Conservation (phyloP, 23 tunicate genomes). For the Clavelina lepadiformis region DNA sequence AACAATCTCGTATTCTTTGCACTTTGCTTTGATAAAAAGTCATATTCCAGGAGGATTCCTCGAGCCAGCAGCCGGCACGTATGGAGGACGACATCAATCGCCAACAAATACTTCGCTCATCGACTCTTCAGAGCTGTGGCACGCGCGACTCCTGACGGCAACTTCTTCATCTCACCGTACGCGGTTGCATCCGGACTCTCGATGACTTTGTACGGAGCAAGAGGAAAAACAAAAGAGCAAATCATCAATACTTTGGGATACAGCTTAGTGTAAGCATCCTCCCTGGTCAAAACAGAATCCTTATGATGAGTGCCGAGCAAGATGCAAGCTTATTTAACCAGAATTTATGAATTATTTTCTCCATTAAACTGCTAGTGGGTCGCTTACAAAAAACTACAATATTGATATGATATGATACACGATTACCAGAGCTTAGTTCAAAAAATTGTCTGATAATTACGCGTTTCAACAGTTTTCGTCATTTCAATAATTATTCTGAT, state of each 20-base stretch:
- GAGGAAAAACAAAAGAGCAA: slow-evolving; percentile 17
- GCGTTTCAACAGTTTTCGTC: no score
- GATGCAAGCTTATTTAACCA: no score
- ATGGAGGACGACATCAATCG: slow-evolving; percentile 32
- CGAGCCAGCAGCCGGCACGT: not conserved
- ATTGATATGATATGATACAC: no score
- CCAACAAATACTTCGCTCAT: slow-evolving; percentile 41
- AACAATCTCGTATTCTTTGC: no score
- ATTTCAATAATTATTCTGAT: not conserved
- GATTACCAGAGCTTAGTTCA: no score
- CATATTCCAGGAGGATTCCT: not conserved
- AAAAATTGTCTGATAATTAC: no score
- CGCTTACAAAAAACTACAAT: no score
- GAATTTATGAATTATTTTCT: no score
- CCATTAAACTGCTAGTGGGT: no score
- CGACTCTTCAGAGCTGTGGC: slow-evolving; percentile 18
- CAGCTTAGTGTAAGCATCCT: no score
- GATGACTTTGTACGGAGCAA: slow-evolving; percentile 38
- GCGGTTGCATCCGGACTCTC: slow-evolving; percentile 41
- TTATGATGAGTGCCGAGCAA: not conserved
- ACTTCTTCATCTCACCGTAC: slow-evolving; percentile 52
- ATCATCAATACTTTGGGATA: slow-evolving; percentile 19
- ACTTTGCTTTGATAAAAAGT: no score
- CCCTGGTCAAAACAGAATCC: not conserved
- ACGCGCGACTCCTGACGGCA: not conserved